Conservation (phyloP, 2,888 invertebrate genomes). For the Alitta virens region DNA sequence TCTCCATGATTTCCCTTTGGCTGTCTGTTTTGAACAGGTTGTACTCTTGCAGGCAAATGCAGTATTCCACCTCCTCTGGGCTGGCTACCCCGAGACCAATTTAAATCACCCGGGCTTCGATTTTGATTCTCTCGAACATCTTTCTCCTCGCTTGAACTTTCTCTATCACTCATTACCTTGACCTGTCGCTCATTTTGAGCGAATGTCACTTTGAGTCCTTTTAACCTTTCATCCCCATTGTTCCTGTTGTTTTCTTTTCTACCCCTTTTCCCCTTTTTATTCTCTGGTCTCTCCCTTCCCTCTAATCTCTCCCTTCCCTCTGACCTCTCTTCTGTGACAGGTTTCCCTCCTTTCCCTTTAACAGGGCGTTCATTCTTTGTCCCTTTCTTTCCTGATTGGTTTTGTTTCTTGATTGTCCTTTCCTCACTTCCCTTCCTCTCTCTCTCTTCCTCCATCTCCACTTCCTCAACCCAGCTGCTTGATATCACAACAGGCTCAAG, state of each 20-base stretch:
- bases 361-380: neutral
- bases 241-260: neutral
- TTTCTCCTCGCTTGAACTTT: neutral
- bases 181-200: conserved; percentile 12
- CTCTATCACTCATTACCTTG: conserved; percentile 1
- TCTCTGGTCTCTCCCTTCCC: neutral
- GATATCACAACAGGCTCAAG: neutral
- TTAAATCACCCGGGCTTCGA: neutral
- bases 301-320: neutral
- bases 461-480: neutral
- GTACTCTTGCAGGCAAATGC: neutral
- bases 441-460: too few species aligned
- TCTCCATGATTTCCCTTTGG: neutral
- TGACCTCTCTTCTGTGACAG: neutral
- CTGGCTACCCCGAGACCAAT: neutral
- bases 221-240: neutral
- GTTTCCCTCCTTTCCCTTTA: neutral
- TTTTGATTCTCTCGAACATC: neutral
- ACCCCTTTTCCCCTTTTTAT: neutral
- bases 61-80: conserved; percentile 10
- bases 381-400: neutral
- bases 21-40: neutral
- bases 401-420: neutral
- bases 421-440: neutral
- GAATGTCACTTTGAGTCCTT: conserved; percentile 12